phyloP scores from a whole-genome alignment of 2,113 vertebrate genomes.

The Tiliqua scincoides region DNA sequence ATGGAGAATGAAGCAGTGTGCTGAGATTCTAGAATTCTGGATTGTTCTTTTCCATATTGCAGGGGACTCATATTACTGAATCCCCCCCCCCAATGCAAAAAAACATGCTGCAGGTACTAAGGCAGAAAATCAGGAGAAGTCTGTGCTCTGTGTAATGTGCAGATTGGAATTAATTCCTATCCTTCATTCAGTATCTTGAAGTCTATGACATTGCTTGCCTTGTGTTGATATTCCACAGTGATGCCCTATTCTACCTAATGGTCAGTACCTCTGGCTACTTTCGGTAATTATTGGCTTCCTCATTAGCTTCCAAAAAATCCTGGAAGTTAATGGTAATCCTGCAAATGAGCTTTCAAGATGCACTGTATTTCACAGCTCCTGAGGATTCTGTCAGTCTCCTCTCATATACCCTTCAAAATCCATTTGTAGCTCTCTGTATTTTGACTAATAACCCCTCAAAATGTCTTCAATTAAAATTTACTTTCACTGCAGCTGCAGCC shows the following conservation, averaged over 20 bases:
- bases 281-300: neutral
- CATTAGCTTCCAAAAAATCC: neutral
- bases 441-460: neutral
- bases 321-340: neutral
- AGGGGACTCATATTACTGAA: too few species aligned
- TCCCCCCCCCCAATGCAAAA: too few species aligned
- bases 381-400: neutral
- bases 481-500: too few species aligned
- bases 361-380: neutral
- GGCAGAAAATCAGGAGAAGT: too few species aligned
- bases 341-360: neutral
- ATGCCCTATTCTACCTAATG: neutral
- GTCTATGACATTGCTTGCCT: neutral
- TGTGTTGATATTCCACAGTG: neutral
- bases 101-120: too few species aligned
- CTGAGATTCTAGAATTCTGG: too few species aligned
- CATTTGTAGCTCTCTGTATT: neutral
- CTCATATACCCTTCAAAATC: neutral
- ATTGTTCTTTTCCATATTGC: too few species aligned
- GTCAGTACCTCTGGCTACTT: neutral
- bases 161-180: neutral
- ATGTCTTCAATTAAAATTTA: neutral
- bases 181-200: neutral
- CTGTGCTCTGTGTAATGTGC: too few species aligned
- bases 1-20: too few species aligned